Evolutionary conservation across 2,113 vertebrate species (phyloP), one percentile per base, ranked within the genome.

Genomic region (Neolamprologus modestus): DNA sequence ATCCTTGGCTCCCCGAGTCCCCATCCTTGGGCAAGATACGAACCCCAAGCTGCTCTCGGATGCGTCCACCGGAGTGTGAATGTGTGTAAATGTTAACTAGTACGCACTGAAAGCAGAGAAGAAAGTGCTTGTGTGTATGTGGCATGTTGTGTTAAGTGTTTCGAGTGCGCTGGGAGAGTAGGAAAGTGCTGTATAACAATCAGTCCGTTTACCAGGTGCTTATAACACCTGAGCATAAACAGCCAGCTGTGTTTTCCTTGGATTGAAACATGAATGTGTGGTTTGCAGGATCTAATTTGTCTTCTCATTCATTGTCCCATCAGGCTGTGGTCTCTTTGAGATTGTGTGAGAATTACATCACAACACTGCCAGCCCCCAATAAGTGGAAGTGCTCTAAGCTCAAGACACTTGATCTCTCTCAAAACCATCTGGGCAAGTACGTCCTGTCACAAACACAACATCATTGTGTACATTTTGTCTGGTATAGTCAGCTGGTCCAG

Each of bases 361-460:
- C 84, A 26, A 50, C 95, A 0, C 96, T 99, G 33, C 98, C 99
- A 1, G 85, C 96, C 0, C 95, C 96, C 45, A 96, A 95, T 57
- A 98, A 97, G 88, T 99, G 99, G 99, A 97, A 96, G 76, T 99
- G 98, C 92, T 96, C 93, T 6, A 95, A 96, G 10, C 97, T 99
- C 47, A 97, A 97, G 93, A 97, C 96, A 3, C 95, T 99, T n/a
- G 99, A 99, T 92, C 97, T 99, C 84, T 99, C 99, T 61, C 97
- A 95, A 94, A 99, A 99, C 95, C 97, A 98, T 35, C 96, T 99
- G 57, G 98, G 99, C 83, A 99, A 97, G 98, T 99, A 96, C 93
- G 97, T 96, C 89, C 78, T 86, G 80, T 53, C 37, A 37, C 13
- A 42, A 17, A 47, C 81, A 66, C 61, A 66, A 37, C 79, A 21